Percentiles rank a stretch among this genome's conserved stretches.
Conservation (phyloP, 2,888 invertebrate genomes). For the Pristionchus mayeri region DNA sequence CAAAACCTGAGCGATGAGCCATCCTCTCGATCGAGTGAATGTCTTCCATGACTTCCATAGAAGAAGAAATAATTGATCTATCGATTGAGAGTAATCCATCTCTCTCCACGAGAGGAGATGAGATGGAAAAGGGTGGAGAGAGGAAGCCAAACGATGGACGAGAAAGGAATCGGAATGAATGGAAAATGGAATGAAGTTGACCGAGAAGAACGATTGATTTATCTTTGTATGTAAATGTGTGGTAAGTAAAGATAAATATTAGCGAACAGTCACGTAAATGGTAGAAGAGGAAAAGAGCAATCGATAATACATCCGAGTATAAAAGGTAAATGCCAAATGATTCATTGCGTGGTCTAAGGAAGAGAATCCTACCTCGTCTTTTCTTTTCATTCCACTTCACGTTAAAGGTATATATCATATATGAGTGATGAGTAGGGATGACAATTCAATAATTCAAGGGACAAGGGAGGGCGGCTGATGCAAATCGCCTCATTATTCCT, state of each 20-base stretch:
- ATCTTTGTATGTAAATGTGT: background rate
- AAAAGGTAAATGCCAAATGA: background rate
- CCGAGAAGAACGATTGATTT: background rate
- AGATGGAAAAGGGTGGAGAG: background rate
- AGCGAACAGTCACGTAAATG: too few species aligned
- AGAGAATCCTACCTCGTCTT: too few species aligned
- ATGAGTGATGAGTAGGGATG: too few species aligned
- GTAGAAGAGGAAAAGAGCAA: too few species aligned
- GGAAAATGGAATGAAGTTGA: background rate
- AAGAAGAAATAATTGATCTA: conserved; percentile 2
- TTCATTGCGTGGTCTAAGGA: too few species aligned
- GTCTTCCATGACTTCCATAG: conserved; percentile 35
- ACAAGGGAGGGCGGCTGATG: too few species aligned
- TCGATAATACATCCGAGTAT: too few species aligned
- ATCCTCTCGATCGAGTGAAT: background rate
- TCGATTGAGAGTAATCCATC: background rate
- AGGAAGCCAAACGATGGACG: background rate
- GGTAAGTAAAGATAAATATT: background rate
- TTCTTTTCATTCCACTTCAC: too few species aligned
- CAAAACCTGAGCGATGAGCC: background rate
- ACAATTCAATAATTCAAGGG: too few species aligned
- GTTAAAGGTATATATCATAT: too few species aligned
- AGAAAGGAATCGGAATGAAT: background rate
- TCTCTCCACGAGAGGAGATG: conserved; percentile 6
- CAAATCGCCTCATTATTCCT: too few species aligned